Conservation (phyloP, 2,113 vertebrate species). For the Phycodurus eques region DNA sequence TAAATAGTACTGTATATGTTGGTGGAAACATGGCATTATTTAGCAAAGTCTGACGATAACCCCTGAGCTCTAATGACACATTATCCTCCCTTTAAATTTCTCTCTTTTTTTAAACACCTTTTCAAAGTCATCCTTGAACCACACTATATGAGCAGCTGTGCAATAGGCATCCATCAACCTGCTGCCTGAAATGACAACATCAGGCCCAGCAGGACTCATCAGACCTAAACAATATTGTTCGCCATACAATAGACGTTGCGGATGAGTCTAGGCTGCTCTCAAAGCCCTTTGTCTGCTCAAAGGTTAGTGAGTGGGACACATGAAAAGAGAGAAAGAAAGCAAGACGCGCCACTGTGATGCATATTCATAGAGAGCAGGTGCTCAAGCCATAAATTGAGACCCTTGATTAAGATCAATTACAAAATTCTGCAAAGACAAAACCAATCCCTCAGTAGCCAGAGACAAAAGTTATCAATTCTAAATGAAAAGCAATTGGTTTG, state of each 20-base stretch:
- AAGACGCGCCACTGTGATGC: conserved; percentile 43
- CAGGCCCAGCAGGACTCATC: conserved; percentile 32
- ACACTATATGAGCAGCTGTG: conserved; percentile 48
- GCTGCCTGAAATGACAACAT: conserved; percentile 49
- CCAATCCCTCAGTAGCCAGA: conserved; percentile 13
- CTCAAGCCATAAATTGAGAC: conserved; percentile 47
- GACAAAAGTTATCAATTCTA: background rate
- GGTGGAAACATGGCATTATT: background rate
- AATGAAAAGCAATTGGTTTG: background rate
- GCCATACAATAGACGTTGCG: conserved; percentile 50
- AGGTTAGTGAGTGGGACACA: conserved; percentile 21
- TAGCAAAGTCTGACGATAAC: background rate
- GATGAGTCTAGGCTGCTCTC: conserved; percentile 42
- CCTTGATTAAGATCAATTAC: conserved; percentile 71
- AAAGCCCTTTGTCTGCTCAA: conserved; percentile 63
- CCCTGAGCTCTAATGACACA: background rate
- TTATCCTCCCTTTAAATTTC: conserved; percentile 5
- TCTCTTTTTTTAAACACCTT: conserved; percentile 19
- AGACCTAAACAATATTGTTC: conserved; percentile 57
- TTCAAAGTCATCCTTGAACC: conserved; percentile 34
- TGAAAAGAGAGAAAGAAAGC: conserved; percentile 34
- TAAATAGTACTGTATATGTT: background rate
- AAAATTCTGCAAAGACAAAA: conserved; percentile 32
- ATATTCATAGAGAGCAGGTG: conserved; percentile 79
- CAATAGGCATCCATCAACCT: conserved; percentile 33